phyloP scores from a whole-genome alignment of 1,140 invertebrate genomes.

The Pseudomyrmex pallidus region DNA sequence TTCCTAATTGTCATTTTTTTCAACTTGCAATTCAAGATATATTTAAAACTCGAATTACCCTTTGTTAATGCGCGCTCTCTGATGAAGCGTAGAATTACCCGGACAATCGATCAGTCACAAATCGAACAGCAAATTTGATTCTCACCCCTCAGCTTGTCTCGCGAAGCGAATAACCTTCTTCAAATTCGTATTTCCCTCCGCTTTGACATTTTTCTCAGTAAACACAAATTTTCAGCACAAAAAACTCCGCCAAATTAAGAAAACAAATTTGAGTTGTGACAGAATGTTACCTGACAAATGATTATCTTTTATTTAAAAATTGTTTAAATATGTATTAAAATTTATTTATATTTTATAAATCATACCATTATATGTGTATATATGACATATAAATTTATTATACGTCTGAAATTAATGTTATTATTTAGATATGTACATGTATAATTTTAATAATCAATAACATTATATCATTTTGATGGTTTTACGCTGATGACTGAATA shows the following conservation, averaged over 20 bases:
- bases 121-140: constrained; percentile 53
- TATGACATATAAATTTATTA: too few relatives aligned
- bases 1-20: neutral
- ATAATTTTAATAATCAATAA: neutral
- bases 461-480: too few relatives aligned
- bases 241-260: constrained; percentile 10
- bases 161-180: constrained; percentile 32
- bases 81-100: constrained; percentile 52
- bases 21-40: neutral
- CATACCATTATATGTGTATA: too few relatives aligned
- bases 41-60: constrained; percentile 15
- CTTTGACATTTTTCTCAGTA: constrained; percentile 27
- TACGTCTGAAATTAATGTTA: too few relatives aligned
- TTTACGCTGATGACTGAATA: too few relatives aligned
- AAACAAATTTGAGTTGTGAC: neutral
- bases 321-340: too few relatives aligned
- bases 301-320: neutral
- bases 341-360: too few relatives aligned
- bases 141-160: constrained; percentile 17
- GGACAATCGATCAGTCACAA: constrained; percentile 53
- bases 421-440: neutral
- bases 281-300: constrained; percentile 2
- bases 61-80: constrained; percentile 50
- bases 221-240: constrained; percentile 34
- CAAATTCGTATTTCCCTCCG: constrained; percentile 19